Evolutionary conservation across 2,113 vertebrate species (phyloP).

Genomic region (Periophthalmus modestus): DNA sequence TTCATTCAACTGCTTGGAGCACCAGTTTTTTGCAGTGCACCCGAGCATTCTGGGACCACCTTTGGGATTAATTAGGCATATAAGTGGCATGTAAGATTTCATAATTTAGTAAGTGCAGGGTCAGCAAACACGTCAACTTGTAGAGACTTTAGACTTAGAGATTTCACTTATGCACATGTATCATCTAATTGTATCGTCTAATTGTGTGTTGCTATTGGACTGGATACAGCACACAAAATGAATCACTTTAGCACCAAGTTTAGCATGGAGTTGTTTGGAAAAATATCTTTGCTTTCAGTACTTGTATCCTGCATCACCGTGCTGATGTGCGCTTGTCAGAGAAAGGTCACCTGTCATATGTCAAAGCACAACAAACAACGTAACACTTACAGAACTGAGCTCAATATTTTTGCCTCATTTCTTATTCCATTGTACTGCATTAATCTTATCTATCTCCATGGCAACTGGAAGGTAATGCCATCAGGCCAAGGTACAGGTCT

Average conservation of each 20-base stretch:
- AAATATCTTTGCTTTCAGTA: not conserved
- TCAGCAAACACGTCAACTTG: constrained; percentile 10
- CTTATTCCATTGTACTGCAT: too few species aligned
- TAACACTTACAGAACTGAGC: not conserved
- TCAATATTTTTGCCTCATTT: not conserved
- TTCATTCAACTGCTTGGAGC: not conserved
- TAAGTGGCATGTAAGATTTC: not conserved
- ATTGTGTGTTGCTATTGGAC: not conserved
- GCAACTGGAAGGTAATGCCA: too few species aligned
- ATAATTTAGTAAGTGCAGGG: constrained; percentile 1
- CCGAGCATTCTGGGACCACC: not conserved
- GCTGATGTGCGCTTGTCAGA: not conserved
- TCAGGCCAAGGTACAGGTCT: not conserved
- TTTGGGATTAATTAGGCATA: constrained; percentile 5
- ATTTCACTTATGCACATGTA: not conserved
- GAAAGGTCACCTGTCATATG: not conserved
- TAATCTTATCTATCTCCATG: too few species aligned
- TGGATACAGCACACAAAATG: not conserved
- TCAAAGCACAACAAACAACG: not conserved
- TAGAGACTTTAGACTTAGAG: not conserved
- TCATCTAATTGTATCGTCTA: not conserved
- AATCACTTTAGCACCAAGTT: not conserved
- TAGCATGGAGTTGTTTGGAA: not conserved
- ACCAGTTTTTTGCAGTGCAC: not conserved
- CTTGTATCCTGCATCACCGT: not conserved